phyloP scores from a whole-genome alignment of 2,113 vertebrate genomes.

The Poecilia latipinna region DNA sequence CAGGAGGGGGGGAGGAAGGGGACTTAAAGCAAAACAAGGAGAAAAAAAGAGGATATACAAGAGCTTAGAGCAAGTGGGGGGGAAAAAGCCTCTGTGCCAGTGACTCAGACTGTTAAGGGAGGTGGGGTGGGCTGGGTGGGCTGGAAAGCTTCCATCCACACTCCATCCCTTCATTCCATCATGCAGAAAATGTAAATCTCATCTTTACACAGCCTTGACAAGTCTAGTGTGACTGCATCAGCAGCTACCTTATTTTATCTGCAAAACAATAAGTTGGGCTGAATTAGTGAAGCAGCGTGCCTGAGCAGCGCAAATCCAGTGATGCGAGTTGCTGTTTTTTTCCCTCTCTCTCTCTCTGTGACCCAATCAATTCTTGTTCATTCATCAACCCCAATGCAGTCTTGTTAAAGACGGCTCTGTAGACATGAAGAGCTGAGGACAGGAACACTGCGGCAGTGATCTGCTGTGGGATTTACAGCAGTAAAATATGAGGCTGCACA shows the following conservation, averaged over 20 bases:
- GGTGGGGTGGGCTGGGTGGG: conserved; percentile 40
- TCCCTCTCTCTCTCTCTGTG: conserved; percentile 27
- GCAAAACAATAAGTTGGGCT: conserved; percentile 29
- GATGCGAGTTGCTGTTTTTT: conserved; percentile 21
- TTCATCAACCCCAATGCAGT: conserved; percentile 31
- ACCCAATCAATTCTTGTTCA: conserved; percentile 64
- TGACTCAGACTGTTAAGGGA: conserved; percentile 48
- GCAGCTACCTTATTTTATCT: conserved; percentile 26
- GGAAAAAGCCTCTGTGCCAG: conserved; percentile 37
- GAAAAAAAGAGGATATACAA: background rate
- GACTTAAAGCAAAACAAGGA: background rate
- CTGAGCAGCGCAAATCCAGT: conserved; percentile 52
- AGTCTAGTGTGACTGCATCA: conserved; percentile 34
- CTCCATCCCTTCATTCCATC: conserved; percentile 37
- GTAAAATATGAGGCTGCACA: background rate
- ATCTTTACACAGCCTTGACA: conserved; percentile 38
- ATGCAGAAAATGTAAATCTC: conserved; percentile 60
- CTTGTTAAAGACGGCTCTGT: background rate
- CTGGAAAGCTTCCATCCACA: conserved; percentile 56
- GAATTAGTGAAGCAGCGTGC: conserved; percentile 34
- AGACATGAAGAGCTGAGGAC: background rate
- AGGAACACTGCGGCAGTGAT: background rate
- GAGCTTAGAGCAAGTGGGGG: conserved; percentile 3
- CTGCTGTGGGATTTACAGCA: background rate
- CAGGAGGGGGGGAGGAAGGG: conserved; percentile 22